Percentiles rank a stretch among this genome's conserved stretches.
Conservation (phyloP, 2,888 invertebrate species). For the Augiades crinisus region DNA sequence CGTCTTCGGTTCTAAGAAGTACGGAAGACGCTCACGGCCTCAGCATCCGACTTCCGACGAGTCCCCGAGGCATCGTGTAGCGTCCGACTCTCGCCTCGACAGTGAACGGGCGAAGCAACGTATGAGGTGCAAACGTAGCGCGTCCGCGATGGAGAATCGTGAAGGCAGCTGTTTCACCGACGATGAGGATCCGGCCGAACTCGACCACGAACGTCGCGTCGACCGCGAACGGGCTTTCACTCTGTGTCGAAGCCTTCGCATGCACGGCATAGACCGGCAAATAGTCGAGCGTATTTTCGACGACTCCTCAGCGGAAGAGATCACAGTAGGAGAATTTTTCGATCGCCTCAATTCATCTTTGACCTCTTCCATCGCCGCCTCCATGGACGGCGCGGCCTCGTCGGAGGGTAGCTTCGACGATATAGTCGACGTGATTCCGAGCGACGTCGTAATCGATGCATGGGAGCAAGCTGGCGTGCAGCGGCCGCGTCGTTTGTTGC, state of each 20-base stretch:
- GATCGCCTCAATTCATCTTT: constrained; percentile 60
- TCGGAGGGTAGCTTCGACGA: constrained; percentile 28
- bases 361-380: constrained; percentile 52
- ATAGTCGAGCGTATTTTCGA: constrained; percentile 63
- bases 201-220: constrained; percentile 60
- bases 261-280: constrained; percentile 58
- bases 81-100: constrained; percentile 59
- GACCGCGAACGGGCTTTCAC: constrained; percentile 57
- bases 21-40: constrained; percentile 87
- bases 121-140: constrained; percentile 52
- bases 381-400: constrained; percentile 32
- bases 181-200: constrained; percentile 35
- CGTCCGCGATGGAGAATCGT: constrained; percentile 54
- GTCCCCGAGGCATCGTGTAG: constrained; percentile 47
- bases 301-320: constrained; percentile 44
- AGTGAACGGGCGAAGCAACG: constrained; percentile 47
- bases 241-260: constrained; percentile 61
- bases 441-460: constrained; percentile 83
- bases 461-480: constrained; percentile 87
- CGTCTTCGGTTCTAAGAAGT: constrained; percentile 88
- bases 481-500: constrained; percentile 83
- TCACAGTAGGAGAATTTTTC: constrained; percentile 73
- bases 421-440: constrained; percentile 46
- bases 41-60: constrained; percentile 49
- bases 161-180: constrained; percentile 30